These are phyloP conservation scores for Loripinus fragilis DNA, from an alignment of 2,888 invertebrate species.

Conservation along the genomic window DNA sequence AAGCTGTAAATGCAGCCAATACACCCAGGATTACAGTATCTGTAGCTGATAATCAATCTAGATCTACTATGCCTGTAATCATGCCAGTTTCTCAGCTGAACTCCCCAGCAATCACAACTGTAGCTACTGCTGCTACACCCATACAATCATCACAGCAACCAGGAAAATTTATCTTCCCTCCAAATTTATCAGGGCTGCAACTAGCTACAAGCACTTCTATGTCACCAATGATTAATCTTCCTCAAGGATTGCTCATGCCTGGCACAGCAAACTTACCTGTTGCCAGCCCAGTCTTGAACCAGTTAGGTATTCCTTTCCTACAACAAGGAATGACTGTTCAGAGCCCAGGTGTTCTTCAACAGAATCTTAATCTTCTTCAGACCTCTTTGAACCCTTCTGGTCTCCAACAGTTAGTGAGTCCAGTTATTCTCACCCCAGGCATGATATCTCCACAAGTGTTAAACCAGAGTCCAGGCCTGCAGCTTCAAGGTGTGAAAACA, in stretches of 20 bases:
- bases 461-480: conserved; percentile 3
- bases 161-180: conserved; percentile 3
- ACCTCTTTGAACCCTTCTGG: conserved; percentile 5
- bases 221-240: conserved; percentile 49
- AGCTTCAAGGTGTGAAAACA: not conserved
- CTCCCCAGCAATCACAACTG: conserved; percentile 1
- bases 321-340: conserved; percentile 42
- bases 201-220: conserved; percentile 30
- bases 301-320: conserved; percentile 44
- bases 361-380: conserved; percentile 13
- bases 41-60: not conserved
- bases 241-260: conserved; percentile 39
- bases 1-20: not conserved
- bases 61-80: not conserved
- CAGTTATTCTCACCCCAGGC: conserved; percentile 10
- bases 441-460: conserved; percentile 1
- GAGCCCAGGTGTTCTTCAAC: conserved; percentile 33
- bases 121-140: not conserved
- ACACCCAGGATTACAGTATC: not conserved
- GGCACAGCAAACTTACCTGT: conserved; percentile 42
- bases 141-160: not conserved
- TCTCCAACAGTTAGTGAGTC: conserved; percentile 15
- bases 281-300: conserved; percentile 45
- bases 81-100: conserved; percentile 26
- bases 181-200: not conserved